Evolutionary conservation across 2,797 vertebrate species (phyloP).

Genomic region (Saxicola maurus): DNA sequence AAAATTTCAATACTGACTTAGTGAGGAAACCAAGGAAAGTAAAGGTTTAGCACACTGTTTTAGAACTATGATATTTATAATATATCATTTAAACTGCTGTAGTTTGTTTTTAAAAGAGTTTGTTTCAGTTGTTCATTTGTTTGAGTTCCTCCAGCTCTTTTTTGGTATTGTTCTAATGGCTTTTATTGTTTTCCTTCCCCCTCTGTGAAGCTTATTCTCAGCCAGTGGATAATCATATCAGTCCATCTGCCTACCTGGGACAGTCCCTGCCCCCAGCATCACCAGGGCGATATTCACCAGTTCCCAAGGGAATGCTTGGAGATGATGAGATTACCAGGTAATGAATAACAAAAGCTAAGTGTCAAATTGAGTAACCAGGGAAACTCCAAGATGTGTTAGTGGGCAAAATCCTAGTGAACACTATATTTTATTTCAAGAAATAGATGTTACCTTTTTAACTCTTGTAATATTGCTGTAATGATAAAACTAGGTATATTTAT

Average conservation of each 20-base stretch:
- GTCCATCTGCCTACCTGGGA: conserved; percentile 80
- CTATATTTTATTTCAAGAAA: background rate
- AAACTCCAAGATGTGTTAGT: background rate
- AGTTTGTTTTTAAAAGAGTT: background rate
- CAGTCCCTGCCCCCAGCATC: conserved; percentile 80
- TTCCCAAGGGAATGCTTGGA: conserved; percentile 84
- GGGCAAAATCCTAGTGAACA: background rate
- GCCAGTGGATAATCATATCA: conserved; percentile 91
- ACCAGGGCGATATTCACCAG: conserved; percentile 86
- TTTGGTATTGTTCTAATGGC: background rate
- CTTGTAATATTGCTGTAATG: background rate
- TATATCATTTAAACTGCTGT: background rate
- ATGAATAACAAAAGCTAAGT: background rate
- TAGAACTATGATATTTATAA: background rate
- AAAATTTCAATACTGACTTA: background rate
- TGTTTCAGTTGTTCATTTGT: background rate
- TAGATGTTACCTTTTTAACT: background rate
- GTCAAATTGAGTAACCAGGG: background rate
- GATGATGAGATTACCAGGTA: conserved; percentile 91
- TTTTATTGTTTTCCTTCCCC: background rate
- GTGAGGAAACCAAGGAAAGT: background rate
- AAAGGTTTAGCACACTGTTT: background rate
- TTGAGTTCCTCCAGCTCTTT: background rate
- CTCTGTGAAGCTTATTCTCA: conserved; percentile 83
- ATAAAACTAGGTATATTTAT: background rate